Base-by-base conservation (phyloP, 2,888 invertebrate species). In the Tryphoninae sp. region DNA sequence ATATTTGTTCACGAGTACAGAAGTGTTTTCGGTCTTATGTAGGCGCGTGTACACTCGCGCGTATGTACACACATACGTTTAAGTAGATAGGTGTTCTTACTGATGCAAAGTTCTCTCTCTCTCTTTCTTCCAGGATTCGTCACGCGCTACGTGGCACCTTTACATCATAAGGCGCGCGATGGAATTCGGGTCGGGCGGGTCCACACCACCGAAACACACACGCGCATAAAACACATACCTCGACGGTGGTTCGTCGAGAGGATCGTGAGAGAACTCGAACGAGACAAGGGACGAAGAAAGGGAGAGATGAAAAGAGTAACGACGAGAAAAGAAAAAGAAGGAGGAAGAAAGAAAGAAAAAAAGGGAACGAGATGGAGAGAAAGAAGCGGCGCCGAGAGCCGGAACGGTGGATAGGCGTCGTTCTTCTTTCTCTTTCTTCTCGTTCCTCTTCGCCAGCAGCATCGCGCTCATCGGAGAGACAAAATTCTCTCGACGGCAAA, bases 171-270 rank as follows among this genome's bases (percentile, higher is more conserved):
- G 62, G 77, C 76, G 71, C 69, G 82, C 80, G 75, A 79, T 86
- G 89, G 88, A 89, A 90, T 89, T 89, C 88, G 89, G 88, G 88
- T 90, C 90, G 88, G 87, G 88, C 86, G 88, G 84, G 88, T 51
- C 51, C 59, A 64, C 71, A 82, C 85, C 85, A 75, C 68, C 49
- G 33, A 53, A 22, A 22, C 62, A 16, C 49, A 40, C 62, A 55
- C 40, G 45, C 11, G 13, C 61, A 68, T n/a, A 13, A 61, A n/a
- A 69, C 65, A 55, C 49, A 62, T 74, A 65, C 51, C 59, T 74
- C 22, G 55, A 40, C 45, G n/a, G 23, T 11, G 13, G 23, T 51
- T 69, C 78, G 78, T 61, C 22, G 61, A 62, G 61, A 62, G 76
- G 67, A 83, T 84, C 84, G 84, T 82, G 83, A 78, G 83, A 83